Base-by-base conservation (phyloP, 2,797 vertebrate genomes). In the Amazona finschi region DNA sequence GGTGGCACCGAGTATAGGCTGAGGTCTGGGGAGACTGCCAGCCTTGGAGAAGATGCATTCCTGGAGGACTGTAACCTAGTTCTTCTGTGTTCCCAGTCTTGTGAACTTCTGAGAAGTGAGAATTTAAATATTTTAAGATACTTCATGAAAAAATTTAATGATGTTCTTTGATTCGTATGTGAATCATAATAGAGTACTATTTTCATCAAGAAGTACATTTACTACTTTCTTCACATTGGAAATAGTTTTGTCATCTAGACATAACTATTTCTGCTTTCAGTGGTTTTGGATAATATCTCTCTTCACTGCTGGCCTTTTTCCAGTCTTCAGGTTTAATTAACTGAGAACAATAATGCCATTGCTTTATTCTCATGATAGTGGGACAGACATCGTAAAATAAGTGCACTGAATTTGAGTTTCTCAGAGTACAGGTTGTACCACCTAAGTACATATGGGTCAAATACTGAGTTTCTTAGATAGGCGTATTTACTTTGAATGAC, bases 41-140 rank as follows among this genome's bases (percentile, higher is more conserved):
- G 55, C 55, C 55, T 36, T 36, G 55, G 14, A 24, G 55, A 58
- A 58, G 21, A 24, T 15, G 55, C 21, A 36, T 58, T 58, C n/a
- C 55, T 22, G 21, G n/a, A 38, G 57, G 36, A 43, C 70, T 64
- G n/a, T 89, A 85, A 69, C 50, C 62, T 60, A 30, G 15, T 41
- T 74, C 62, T 75, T 61, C 49, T 0, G 1, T 28, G 38, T 46
- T 85, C 69, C 33, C 47, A 33, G n/a, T 55, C 55, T 80, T 77
- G 25, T 2, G 4, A 82, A 67, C 36, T 73, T 72, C 28, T 64
- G 24, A 87, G 71, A 81, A 79, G 60, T 46, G 57, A 73, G 25
- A 74, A 82, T 86, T 91, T 76, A 84, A 93, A 84, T 88, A 94
- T 87, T 95, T 84, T 75, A 92, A 84, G 50, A 76, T 28, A 12